phyloP scores from a whole-genome alignment of 92 coral and sea anemone genomes.

The Meandrina meandrites region DNA sequence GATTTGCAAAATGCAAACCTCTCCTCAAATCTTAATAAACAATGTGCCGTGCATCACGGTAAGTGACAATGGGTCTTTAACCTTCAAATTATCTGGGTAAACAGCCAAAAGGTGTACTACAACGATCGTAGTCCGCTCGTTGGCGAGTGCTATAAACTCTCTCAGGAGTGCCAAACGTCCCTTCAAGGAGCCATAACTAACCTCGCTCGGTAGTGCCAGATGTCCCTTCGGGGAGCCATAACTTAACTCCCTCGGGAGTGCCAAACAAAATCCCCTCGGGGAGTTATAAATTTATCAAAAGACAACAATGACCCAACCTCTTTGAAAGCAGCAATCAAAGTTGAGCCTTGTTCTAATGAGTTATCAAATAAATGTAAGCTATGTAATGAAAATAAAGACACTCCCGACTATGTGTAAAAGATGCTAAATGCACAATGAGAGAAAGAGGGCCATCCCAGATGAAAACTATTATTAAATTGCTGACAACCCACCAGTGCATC shows the following conservation, averaged over 20 bases:
- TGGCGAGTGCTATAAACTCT: too few species aligned
- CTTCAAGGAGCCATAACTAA: conserved; percentile 52
- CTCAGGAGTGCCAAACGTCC: conserved; percentile 58
- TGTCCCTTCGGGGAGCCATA: conserved; percentile 59
- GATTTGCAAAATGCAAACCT: too few species aligned
- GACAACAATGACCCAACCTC: conserved; percentile 37
- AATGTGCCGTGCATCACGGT: too few species aligned
- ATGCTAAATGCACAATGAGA: conserved; percentile 28
- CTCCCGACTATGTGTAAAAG: background rate
- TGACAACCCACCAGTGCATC: too few species aligned
- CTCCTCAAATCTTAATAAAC: too few species aligned
- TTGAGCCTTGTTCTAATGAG: conserved; percentile 46
- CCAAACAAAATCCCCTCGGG: conserved; percentile 38
- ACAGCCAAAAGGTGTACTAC: too few species aligned
- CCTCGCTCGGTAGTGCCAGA: conserved; percentile 48
- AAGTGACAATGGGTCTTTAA: too few species aligned
- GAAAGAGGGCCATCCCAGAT: conserved; percentile 46
- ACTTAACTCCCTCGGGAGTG: conserved; percentile 30
- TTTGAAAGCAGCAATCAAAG: conserved; percentile 48
- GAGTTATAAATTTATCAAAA: too few species aligned
- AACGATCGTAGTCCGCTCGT: too few species aligned
- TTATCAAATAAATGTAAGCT: conserved; percentile 44
- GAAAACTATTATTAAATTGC: conserved; percentile 35
- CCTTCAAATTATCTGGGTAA: too few species aligned
- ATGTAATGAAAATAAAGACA: conserved; percentile 16